Evolutionary conservation across 1,140 invertebrate genomes (phyloP).

Genomic region (Cydia strobilella): DNA sequence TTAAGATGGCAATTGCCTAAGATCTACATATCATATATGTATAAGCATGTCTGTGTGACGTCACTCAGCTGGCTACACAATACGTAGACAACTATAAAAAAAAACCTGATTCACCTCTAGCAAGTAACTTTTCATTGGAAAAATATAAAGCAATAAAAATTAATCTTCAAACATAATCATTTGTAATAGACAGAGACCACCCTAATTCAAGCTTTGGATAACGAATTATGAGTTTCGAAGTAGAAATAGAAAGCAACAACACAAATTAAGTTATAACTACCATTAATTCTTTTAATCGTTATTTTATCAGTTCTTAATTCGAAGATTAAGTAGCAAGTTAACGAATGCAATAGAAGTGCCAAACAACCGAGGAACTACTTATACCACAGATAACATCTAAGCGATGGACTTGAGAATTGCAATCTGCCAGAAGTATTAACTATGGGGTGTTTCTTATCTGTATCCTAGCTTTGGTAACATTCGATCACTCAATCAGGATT

Average conservation of each 20-base stretch:
- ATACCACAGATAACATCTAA: constrained; percentile 25
- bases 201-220: neutral
- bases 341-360: constrained; percentile 37
- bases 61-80: too few relatives aligned
- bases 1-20: too few relatives aligned
- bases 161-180: too few relatives aligned
- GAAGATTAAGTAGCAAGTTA: constrained; percentile 46
- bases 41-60: too few relatives aligned
- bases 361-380: constrained; percentile 39
- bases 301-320: constrained; percentile 44
- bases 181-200: neutral
- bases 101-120: too few relatives aligned
- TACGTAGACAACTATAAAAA: too few relatives aligned
- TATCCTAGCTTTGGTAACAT: neutral
- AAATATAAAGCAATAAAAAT: too few relatives aligned
- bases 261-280: constrained; percentile 24
- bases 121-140: too few relatives aligned
- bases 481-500: neutral
- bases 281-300: constrained; percentile 42
- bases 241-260: constrained; percentile 33
- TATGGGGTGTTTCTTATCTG: constrained; percentile 25
- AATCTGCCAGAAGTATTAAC: constrained; percentile 6
- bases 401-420: constrained; percentile 26
- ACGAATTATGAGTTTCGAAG: constrained; percentile 35
- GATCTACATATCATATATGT: too few relatives aligned